Evolutionary conservation across 2,888 invertebrate species (phyloP), one percentile per base, ranked within the genome.

Genomic region (Trichopria drosophilae): DNA sequence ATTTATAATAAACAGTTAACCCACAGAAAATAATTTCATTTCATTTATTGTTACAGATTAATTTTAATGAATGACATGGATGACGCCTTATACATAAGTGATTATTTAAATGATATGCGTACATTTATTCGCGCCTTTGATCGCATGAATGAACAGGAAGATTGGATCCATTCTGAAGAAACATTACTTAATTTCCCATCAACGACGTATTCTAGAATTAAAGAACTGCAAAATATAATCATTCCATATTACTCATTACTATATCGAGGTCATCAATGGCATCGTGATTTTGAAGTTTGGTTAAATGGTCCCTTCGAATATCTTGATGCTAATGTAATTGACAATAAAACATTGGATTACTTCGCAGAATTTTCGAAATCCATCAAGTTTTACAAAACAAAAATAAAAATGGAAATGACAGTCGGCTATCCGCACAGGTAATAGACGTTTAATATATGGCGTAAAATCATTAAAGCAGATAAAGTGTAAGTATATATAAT

Each of bases 231-330:
- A 66, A 81, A 82, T 13, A 84, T 82, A 62, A 79, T 88, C 22
- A 78, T 85, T 68, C 87, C 88, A 0, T 89, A 87, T 72, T 82
- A 87, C 44, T 79, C 76, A 28, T 76, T 90, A 3, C 77, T 94
- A 60, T 88, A 87, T 76, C 79, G 79, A 35, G 77, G 77, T 48
- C 78, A 82, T 57, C 81, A 82, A 67, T 93, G 94, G 90, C 84
- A 87, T 71, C 82, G 90, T 41, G 86, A 87, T 63, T 86, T 86
- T 66, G 87, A 84, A 62, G 88, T 91, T 6, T 96, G 95, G 91
- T 84, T 93, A 82, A 91, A 95, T 72, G 96, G 96, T 0, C 87
- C 90, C 2, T 96, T 96, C 75, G 87, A 92, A 71, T 90, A 90
- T 68, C 78, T 95, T 56, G 85, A 90, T 64, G 85, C 87, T 4